phyloP scores from a whole-genome alignment of 2,113 vertebrate species.

The Turnix velox region DNA sequence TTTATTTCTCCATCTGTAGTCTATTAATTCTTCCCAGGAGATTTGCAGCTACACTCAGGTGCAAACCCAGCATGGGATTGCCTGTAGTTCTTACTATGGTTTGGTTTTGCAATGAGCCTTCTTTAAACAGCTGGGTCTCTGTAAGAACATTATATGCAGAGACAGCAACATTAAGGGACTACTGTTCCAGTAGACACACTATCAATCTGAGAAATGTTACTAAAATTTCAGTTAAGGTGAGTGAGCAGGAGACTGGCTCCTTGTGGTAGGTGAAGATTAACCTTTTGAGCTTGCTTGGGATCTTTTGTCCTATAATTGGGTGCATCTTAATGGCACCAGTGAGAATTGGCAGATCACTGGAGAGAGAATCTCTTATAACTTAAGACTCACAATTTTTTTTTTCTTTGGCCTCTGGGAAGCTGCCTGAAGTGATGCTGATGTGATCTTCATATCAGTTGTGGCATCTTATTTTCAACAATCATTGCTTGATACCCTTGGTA shows the following conservation, averaged over 20 bases:
- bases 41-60: rapidly evolving
- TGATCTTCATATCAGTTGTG: background rate
- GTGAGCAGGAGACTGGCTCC: background rate
- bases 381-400: rapidly evolving
- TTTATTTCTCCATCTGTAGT: background rate
- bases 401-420: background rate
- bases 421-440: background rate
- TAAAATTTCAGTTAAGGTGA: no score
- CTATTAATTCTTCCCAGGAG: background rate
- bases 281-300: background rate
- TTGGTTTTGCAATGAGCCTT: background rate
- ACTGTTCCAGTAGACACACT: background rate
- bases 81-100: rapidly evolving
- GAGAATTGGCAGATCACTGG: background rate
- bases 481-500: background rate
- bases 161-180: background rate
- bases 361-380: background rate
- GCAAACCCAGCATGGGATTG: background rate
- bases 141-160: rapidly evolving
- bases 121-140: background rate
- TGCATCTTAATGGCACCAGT: background rate
- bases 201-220: background rate
- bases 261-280: background rate
- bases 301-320: background rate
- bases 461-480: rapidly evolving